Percentiles rank a stretch among this genome's conserved stretches.
Evolutionary conservation across 2,888 invertebrate species (phyloP).

Genomic region (Philereme vetulata): DNA sequence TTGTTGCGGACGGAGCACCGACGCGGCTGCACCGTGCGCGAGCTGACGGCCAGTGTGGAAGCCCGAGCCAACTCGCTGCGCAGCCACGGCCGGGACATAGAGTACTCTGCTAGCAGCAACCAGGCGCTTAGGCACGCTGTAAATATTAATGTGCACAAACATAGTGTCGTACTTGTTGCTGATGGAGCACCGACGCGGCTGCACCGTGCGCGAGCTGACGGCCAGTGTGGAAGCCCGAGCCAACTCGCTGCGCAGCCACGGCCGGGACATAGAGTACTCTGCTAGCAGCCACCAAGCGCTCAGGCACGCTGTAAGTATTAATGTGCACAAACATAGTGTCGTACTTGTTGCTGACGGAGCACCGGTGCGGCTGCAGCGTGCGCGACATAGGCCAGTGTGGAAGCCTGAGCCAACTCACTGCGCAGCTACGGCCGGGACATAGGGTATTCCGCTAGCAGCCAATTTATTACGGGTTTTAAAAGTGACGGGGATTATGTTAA

Average conservation of each 20-base stretch:
- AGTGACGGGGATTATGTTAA: too few species aligned
- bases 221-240: conserved; percentile 85
- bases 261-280: conserved; percentile 91
- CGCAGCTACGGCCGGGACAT: conserved; percentile 86
- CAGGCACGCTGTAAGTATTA: conserved; percentile 88
- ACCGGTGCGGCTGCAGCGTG: conserved; percentile 84
- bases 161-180: conserved; percentile 93
- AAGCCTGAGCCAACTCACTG: conserved; percentile 83
- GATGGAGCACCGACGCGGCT: conserved; percentile 90
- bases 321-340: conserved; percentile 97
- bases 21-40: conserved; percentile 79
- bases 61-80: conserved; percentile 83
- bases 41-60: conserved; percentile 86
- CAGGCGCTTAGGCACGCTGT: conserved; percentile 91
- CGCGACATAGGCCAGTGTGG: conserved; percentile 84
- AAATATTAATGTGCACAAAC: conserved; percentile 94
- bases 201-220: conserved; percentile 72
- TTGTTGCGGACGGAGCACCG: conserved; percentile 91
- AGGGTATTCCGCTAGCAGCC: conserved; percentile 88
- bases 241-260: conserved; percentile 82
- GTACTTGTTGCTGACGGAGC: conserved; percentile 92
- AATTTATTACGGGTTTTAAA: not conserved
- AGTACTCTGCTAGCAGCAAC: conserved; percentile 86
- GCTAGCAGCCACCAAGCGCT: conserved; percentile 86
- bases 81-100: conserved; percentile 87